Conservation (phyloP, 2,888 invertebrate genomes). For the Schizotus pectinicornis region DNA sequence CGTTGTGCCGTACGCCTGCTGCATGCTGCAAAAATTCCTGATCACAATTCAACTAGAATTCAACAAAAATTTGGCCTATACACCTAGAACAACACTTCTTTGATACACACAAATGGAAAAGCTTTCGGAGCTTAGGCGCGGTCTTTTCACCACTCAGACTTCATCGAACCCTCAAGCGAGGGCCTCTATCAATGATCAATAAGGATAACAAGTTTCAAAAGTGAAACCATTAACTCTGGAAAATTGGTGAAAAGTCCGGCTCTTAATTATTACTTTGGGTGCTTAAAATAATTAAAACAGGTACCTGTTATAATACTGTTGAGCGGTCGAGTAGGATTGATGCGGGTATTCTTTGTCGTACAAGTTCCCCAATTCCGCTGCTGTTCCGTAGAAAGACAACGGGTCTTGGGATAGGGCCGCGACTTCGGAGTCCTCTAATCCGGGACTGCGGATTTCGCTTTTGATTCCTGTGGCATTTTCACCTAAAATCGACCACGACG, state of each 20-base stretch:
- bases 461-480: slow-evolving; percentile 62
- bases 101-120: too few relatives aligned
- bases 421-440: slow-evolving; percentile 62
- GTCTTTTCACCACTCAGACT: too few relatives aligned
- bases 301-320: slow-evolving; percentile 79
- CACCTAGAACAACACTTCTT: too few relatives aligned
- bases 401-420: slow-evolving; percentile 57
- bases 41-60: slow-evolving; percentile 1
- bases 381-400: slow-evolving; percentile 48
- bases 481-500: slow-evolving; percentile 55
- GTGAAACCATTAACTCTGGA: too few relatives aligned
- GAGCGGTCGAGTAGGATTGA: slow-evolving; percentile 65
- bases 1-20: slow-evolving; percentile 58
- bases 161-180: too few relatives aligned
- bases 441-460: slow-evolving; percentile 76
- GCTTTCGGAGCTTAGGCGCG: too few relatives aligned
- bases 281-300: not conserved
- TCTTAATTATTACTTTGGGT: too few relatives aligned
- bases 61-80: not conserved
- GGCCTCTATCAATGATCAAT: too few relatives aligned
- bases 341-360: slow-evolving; percentile 61
- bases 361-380: slow-evolving; percentile 54
- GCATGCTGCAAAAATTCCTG: slow-evolving; percentile 53
- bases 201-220: too few relatives aligned
- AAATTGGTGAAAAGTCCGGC: too few relatives aligned